phyloP scores from a whole-genome alignment of 2,113 vertebrate genomes.

The Natator depressus region DNA sequence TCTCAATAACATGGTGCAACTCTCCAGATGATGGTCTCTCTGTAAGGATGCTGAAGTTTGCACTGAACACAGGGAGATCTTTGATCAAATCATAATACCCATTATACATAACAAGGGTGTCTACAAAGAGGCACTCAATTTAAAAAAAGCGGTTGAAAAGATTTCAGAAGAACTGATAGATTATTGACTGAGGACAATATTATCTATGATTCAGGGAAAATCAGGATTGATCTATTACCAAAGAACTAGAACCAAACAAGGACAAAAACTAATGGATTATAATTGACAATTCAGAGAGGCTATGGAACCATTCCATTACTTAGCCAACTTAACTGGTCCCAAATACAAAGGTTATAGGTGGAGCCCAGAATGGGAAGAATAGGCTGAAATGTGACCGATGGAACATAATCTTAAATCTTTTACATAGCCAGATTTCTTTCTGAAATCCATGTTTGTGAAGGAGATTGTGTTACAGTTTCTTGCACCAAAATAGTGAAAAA shows the following conservation, averaged over 20 bases:
- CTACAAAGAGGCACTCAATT: not conserved
- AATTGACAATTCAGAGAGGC: not conserved
- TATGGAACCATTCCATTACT: not conserved
- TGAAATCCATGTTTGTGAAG: not conserved
- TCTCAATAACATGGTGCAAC: not conserved
- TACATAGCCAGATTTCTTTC: not conserved
- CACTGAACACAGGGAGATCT: not conserved
- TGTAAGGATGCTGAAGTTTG: not conserved
- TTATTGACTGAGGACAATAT: not conserved
- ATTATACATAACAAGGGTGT: not conserved
- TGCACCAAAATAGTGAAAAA: not conserved
- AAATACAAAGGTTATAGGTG: not conserved
- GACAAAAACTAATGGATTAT: not conserved
- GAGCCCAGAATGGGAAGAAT: not conserved
- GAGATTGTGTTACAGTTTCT: not conserved
- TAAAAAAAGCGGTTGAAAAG: not conserved
- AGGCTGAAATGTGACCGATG: not conserved
- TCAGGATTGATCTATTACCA: not conserved
- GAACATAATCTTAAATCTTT: not conserved
- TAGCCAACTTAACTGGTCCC: not conserved
- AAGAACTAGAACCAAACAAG: not conserved
- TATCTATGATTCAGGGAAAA: not conserved
- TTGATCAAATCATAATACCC: not conserved
- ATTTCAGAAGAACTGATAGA: not conserved
- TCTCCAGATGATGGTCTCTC: not conserved